Evolutionary conservation across 2,888 invertebrate species (phyloP), one percentile per base, ranked within the genome.

Genomic region (Drosophila stalkeri): DNA sequence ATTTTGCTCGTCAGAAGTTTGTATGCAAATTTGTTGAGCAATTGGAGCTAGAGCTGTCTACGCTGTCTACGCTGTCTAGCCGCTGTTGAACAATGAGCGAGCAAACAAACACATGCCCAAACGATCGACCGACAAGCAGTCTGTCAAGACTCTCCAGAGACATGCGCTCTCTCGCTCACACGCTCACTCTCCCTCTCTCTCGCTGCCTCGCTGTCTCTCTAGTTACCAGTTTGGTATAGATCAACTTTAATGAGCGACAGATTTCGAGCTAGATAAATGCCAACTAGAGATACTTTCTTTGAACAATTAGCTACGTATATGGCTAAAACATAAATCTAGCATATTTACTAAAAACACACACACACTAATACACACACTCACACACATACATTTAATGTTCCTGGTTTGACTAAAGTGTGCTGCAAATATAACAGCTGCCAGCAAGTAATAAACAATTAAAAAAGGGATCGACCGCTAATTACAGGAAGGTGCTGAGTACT

Each of bases 241-340:
- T 66, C 86, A 39, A 66, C 67, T 77, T 75, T 86, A 84, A 84
- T 84, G 86, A 86, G 84, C 80, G 70, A 68, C 66, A 52, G 72
- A 51, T 56, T 41, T 68, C 27, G n/a, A 55, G 39, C 41, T 55
- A 23, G 54, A 39, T 43, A 20, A 31, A 41, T 54, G 39, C 55
- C 76, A 68, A 63, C 73, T 77, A 73, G 51, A 77, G 69, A 57
- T 54, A 77, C 74, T 77, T 86, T 86, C 81, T 86, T 86, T 71
- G 68, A 77, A 82, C 86, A 87, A 87, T 86, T 86, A 82, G 75
- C 60, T 64, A 51, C 86, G 66, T 83, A 86, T 88, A 90, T 74
- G 90, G 89, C 74, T 67, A 72, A 80, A 82, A 85, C 88, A 89
- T 85, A 88, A 90, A 82, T 90, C 80, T 73, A 65, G 43, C 68